Percentiles rank a stretch among this genome's conserved stretches.
Conservation (phyloP, 1,140 invertebrate species). For the Acromyrmex charruanus region DNA sequence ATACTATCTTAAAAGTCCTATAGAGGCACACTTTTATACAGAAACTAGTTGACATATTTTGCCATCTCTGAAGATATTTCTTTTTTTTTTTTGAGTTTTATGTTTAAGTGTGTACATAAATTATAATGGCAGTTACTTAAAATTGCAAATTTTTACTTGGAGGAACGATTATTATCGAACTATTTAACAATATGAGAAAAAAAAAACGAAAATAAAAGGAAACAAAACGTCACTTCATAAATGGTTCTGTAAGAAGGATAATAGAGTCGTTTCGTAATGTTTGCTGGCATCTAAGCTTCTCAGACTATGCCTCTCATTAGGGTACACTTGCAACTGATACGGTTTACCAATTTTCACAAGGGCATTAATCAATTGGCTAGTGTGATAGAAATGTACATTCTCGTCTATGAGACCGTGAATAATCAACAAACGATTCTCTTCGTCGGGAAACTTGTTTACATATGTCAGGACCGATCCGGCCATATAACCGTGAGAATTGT, state of each 20-base stretch:
- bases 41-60: constrained; percentile 10
- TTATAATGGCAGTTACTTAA: constrained; percentile 78
- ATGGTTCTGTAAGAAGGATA: constrained; percentile 97
- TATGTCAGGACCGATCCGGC: constrained; percentile 92
- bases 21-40: constrained; percentile 14
- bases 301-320: constrained; percentile 97
- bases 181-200: constrained; percentile 27
- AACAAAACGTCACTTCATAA: constrained; percentile 67
- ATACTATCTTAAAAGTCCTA: constrained; percentile 58
- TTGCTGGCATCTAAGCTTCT: constrained; percentile 97
- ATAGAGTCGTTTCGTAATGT: constrained; percentile 97
- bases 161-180: constrained; percentile 36
- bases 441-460: constrained; percentile 95
- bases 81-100: constrained; percentile 47
- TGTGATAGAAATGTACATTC: constrained; percentile 99
- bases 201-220: neutral
- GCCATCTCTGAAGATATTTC: constrained; percentile 23
- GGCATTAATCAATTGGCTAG: constrained; percentile 95
- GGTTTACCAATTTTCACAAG: constrained; percentile 96
- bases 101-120: constrained; percentile 74
- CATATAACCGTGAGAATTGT: constrained; percentile 93
- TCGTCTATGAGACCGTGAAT: constrained; percentile 99
- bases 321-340: constrained; percentile 97
- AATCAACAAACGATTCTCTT: constrained; percentile 97
- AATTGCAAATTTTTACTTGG: constrained; percentile 55